phyloP scores from a whole-genome alignment of 2,888 invertebrate species.

The Drosophila peninsularis region DNA sequence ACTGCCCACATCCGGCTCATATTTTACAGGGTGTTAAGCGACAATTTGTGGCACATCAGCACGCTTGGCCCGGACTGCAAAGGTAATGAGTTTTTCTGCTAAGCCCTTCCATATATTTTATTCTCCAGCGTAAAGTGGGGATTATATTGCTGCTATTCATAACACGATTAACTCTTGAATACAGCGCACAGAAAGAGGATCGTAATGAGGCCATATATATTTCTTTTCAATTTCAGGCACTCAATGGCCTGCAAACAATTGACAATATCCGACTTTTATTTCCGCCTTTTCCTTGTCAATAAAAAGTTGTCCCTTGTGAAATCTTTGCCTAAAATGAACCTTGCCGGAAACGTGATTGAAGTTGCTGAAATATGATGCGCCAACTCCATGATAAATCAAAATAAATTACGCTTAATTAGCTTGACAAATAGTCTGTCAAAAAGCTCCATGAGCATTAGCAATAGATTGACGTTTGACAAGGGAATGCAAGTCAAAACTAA shows the following conservation, averaged over 20 bases:
- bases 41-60: slow-evolving; percentile 67
- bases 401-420: not conserved
- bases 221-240: slow-evolving; percentile 17
- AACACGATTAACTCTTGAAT: slow-evolving; percentile 18
- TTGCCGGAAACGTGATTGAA: not conserved
- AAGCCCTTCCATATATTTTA: slow-evolving; percentile 27
- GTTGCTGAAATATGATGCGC: slow-evolving; percentile 1
- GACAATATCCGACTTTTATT: slow-evolving; percentile 57
- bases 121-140: slow-evolving; percentile 12
- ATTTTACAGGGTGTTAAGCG: slow-evolving; percentile 75
- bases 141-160: slow-evolving; percentile 23
- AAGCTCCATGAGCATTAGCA: not conserved
- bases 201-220: slow-evolving; percentile 2
- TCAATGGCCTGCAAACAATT: slow-evolving; percentile 42
- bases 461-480: not conserved
- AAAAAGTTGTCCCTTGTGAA: slow-evolving; percentile 36
- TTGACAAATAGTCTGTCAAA: not conserved
- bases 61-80: slow-evolving; percentile 45
- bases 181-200: not conserved
- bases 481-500: not conserved
- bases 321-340: slow-evolving; percentile 3
- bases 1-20: slow-evolving; percentile 51
- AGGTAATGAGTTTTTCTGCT: slow-evolving; percentile 52
- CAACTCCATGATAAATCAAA: not conserved
- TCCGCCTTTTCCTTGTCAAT: slow-evolving; percentile 58